These are phyloP conservation scores for Cephus rjabovi DNA, from an alignment of 2,888 invertebrate species.

Conservation along the genomic window DNA sequence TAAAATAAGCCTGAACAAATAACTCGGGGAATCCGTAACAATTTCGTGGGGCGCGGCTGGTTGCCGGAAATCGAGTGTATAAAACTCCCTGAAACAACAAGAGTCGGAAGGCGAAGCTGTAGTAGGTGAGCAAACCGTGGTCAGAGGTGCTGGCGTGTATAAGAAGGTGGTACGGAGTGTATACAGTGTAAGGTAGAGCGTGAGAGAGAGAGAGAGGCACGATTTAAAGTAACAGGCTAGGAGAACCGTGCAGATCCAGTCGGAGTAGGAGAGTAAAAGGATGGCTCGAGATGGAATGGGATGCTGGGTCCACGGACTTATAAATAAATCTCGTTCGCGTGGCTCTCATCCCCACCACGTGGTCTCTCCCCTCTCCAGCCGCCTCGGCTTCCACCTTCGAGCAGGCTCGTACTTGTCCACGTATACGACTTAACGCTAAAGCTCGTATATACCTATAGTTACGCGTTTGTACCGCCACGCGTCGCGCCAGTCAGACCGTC, in stretches of 20 bases:
- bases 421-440: neutral
- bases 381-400: neutral
- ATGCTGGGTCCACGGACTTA: slow-evolving; percentile 55
- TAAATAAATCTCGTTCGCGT: slow-evolving; percentile 68
- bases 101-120: neutral
- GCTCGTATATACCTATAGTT: neutral
- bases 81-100: slow-evolving; percentile 7
- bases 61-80: slow-evolving; percentile 9
- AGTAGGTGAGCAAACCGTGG: neutral
- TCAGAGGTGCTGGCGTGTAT: neutral
- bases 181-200: slow-evolving; percentile 10
- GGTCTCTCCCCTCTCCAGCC: slow-evolving; percentile 19
- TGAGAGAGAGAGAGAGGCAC: slow-evolving; percentile 20
- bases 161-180: slow-evolving; percentile 1
- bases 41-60: neutral
- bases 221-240: slow-evolving; percentile 27
- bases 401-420: neutral
- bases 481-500: neutral
- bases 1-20: slow-evolving; percentile 6
- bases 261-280: slow-evolving; percentile 5
- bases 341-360: slow-evolving; percentile 60
- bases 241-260: slow-evolving; percentile 24
- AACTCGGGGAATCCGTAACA: neutral
- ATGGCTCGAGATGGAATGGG: slow-evolving; percentile 9
- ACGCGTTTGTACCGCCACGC: neutral